Conservation (phyloP, 2,888 invertebrate genomes). For the Ochropleura plecta region DNA sequence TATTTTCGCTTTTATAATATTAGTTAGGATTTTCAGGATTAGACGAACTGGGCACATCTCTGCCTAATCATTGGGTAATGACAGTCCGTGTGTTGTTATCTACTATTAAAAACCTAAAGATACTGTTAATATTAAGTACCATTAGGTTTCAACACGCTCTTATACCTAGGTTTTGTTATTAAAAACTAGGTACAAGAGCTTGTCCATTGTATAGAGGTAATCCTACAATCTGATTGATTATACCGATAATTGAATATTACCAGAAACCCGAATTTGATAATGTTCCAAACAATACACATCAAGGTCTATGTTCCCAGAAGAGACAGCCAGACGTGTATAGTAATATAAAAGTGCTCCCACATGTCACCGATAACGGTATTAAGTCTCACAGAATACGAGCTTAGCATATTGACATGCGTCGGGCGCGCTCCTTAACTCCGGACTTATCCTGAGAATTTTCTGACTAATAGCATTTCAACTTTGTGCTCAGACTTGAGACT, state of each 20-base stretch:
- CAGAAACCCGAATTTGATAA: background rate
- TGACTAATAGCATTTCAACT: slow-evolving; percentile 23
- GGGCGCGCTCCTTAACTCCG: background rate
- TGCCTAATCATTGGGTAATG: background rate
- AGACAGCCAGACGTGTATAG: background rate
- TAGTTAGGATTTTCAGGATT: background rate
- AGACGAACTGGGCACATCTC: background rate
- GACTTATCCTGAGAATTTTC: background rate
- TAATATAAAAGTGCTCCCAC: background rate
- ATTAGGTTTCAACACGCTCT: too few species aligned
- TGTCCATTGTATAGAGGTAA: background rate
- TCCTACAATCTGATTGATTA: background rate
- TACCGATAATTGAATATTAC: background rate
- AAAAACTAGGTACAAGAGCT: background rate
- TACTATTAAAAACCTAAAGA: background rate
- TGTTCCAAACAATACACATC: background rate
- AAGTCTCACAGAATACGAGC: background rate
- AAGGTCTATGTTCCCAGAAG: background rate
- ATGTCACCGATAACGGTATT: slow-evolving; percentile 3
- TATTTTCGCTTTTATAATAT: too few species aligned
- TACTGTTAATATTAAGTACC: too few species aligned
- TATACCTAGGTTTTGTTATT: too few species aligned
- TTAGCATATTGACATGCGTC: slow-evolving; percentile 9
- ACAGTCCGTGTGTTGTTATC: background rate
- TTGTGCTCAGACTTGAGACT: background rate